These are phyloP conservation scores for Arenaria interpres DNA, from an alignment of 2,113 vertebrate species.

Conservation along the genomic window DNA sequence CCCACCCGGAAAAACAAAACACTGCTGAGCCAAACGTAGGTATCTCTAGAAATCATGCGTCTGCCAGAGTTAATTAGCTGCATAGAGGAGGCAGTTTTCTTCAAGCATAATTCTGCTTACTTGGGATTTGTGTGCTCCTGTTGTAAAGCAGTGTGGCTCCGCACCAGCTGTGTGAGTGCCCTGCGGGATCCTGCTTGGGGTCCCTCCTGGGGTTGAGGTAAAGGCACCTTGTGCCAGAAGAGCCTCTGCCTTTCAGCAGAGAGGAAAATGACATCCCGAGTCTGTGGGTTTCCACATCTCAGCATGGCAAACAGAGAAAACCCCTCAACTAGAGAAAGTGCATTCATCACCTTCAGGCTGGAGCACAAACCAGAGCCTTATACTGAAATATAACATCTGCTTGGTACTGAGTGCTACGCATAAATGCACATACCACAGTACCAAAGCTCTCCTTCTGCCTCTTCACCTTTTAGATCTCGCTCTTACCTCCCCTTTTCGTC, in stretches of 20 bases:
- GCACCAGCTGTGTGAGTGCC: background rate
- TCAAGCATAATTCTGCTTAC: background rate
- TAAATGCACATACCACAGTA: background rate
- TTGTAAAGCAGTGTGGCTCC: background rate
- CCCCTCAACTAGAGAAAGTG: background rate
- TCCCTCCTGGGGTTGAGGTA: fast-evolving
- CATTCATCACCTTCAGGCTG: background rate
- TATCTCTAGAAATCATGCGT: background rate
- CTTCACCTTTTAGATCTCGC: background rate
- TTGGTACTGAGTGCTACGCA: background rate
- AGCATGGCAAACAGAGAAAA: background rate
- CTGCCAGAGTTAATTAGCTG: background rate
- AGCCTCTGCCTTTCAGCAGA: background rate
- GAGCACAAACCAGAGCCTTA: background rate
- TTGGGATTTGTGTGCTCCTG: background rate
- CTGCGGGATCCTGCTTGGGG: background rate
- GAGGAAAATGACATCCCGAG: background rate
- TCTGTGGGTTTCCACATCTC: background rate
- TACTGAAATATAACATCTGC: background rate
- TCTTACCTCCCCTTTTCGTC: background rate
- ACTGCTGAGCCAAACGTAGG: background rate
- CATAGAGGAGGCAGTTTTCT: background rate
- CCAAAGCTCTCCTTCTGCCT: background rate
- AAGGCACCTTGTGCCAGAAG: background rate
- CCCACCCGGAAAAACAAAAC: background rate